Percentiles rank a stretch among this genome's conserved stretches.
Conservation (phyloP, 2,113 vertebrate genomes). For the Dunckerocampus dactyliophorus region DNA sequence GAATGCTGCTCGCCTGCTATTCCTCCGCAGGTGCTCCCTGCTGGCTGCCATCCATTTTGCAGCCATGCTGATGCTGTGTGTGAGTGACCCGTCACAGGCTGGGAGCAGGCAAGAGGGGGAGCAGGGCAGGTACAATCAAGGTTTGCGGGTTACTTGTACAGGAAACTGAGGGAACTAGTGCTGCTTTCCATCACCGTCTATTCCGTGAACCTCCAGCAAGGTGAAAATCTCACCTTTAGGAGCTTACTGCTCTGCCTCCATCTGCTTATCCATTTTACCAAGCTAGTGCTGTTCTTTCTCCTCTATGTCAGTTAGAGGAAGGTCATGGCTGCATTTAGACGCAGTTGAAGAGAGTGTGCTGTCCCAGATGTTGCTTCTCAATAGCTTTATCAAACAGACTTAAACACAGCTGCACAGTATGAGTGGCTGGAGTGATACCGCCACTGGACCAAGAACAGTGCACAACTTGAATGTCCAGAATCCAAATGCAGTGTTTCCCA, state of each 20-base stretch:
- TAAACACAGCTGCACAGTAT: constrained; percentile 1
- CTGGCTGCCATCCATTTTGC: constrained; percentile 49
- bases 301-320: constrained; percentile 29
- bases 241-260: not conserved
- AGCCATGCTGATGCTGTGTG: constrained; percentile 23
- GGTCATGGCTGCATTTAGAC: constrained; percentile 52
- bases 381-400: constrained; percentile 16
- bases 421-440: not conserved
- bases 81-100: constrained; percentile 44
- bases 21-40: constrained; percentile 68
- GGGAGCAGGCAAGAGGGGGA: constrained; percentile 15
- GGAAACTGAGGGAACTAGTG: constrained; percentile 24
- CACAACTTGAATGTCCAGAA: not conserved
- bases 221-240: constrained; percentile 26
- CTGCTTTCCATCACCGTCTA: constrained; percentile 53
- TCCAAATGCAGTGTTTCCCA: not conserved
- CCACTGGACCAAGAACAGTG: not conserved
- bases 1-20: constrained; percentile 64
- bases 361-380: constrained; percentile 35
- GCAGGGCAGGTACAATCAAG: constrained; percentile 28
- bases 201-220: constrained; percentile 24
- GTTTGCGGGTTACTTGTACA: constrained; percentile 50
- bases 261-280: constrained; percentile 5
- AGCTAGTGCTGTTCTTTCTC: constrained; percentile 16
- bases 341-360: constrained; percentile 21